Conservation (phyloP, 2,797 vertebrate species). For the Spheniscus humboldti region DNA sequence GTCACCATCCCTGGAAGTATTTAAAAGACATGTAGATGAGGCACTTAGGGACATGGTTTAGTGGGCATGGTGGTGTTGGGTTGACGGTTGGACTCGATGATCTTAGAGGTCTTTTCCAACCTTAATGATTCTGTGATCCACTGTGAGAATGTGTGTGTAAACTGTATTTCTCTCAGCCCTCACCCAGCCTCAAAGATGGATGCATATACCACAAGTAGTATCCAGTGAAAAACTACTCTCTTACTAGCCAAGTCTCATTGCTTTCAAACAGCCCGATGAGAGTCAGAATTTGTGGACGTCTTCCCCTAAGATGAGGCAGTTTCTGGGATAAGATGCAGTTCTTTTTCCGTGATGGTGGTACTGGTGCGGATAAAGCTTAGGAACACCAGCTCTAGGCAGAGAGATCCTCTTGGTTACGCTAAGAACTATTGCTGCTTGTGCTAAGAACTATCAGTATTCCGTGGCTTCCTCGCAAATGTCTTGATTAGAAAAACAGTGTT, state of each 20-base stretch:
- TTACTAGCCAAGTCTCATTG: not conserved
- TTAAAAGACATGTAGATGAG: too few species aligned
- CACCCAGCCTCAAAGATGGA: not conserved
- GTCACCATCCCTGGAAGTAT: too few species aligned
- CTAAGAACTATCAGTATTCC: not conserved
- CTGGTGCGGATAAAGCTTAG: not conserved
- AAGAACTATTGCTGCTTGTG: not conserved
- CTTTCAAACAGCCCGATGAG: not conserved
- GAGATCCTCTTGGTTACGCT: not conserved
- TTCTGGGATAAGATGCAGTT: not conserved
- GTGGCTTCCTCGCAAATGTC: not conserved
- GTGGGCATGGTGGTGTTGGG: too few species aligned
- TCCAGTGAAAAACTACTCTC: not conserved
- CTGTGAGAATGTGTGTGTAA: not conserved
- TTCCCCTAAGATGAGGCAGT: not conserved
- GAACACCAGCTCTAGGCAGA: not conserved
- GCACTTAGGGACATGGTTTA: too few species aligned
- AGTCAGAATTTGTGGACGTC: not conserved
- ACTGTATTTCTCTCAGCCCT: not conserved
- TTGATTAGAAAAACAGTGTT: constrained; percentile 26
- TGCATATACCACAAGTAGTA: not conserved
- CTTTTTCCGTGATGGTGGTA: not conserved
- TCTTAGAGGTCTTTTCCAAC: too few species aligned
- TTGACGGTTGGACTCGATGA: too few species aligned
- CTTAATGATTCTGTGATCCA: too few species aligned